Conservation (phyloP, 2,797 vertebrate genomes). For the Macropodus opercularis region DNA sequence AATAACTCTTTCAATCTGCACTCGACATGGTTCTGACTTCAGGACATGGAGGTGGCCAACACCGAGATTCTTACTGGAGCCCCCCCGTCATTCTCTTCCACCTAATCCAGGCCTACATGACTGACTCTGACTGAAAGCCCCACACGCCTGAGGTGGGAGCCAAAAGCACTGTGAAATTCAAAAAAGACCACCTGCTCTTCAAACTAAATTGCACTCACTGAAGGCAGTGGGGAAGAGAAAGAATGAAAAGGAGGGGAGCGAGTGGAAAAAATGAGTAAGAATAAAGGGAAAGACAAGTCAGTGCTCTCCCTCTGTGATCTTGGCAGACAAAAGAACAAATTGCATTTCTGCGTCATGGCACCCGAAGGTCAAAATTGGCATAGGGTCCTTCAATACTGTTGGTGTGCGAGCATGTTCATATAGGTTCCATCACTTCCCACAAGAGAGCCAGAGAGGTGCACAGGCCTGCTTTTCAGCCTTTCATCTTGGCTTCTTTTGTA, state of each 20-base stretch:
- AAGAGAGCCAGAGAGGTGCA: conserved; percentile 60
- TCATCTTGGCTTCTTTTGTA: conserved; percentile 83
- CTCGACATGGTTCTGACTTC: conserved; percentile 70
- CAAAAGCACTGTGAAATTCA: conserved; percentile 62
- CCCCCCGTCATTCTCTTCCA: conserved; percentile 54
- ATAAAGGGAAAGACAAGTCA: conserved; percentile 70
- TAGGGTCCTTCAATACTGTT: conserved; percentile 66
- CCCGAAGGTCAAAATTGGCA: conserved; percentile 56
- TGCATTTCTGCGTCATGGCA: conserved; percentile 70
- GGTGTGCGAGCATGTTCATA: conserved; percentile 70
- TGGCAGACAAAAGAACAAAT: conserved; percentile 83
- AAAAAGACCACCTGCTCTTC: conserved; percentile 84
- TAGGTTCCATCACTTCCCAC: conserved; percentile 62
- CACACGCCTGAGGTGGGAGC: conserved; percentile 69
- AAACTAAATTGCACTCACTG: conserved; percentile 83
- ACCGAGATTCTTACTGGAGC: conserved; percentile 56
- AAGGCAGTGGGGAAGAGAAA: conserved; percentile 53
- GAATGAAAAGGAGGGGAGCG: conserved; percentile 59
- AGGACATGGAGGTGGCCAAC: conserved; percentile 60
- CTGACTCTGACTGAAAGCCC: conserved; percentile 70
- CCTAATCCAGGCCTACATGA: conserved; percentile 73
- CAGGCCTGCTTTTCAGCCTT: conserved; percentile 71
- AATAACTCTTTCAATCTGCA: conserved; percentile 71
- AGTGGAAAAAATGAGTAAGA: conserved; percentile 40
- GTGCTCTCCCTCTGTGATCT: conserved; percentile 79